Percentiles rank a stretch among this genome's conserved stretches.
Conservation (phyloP, 1,140 invertebrate genomes). For the Parapsyche elsis region DNA sequence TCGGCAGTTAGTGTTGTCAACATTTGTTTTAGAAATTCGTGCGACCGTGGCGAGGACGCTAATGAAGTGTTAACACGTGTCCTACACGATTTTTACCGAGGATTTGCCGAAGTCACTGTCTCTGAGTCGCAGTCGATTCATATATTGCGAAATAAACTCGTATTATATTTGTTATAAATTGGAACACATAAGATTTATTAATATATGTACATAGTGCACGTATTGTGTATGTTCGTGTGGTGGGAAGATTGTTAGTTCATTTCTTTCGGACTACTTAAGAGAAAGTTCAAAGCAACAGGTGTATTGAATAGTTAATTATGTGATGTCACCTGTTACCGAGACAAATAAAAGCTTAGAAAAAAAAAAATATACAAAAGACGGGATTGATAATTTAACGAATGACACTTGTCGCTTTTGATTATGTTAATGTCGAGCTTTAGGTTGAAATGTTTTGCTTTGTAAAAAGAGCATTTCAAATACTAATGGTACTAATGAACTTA, state of each 20-base stretch:
- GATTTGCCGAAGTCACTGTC: no score
- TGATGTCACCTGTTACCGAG: conserved; percentile 8
- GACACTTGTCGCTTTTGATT: not conserved
- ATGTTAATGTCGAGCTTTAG: not conserved
- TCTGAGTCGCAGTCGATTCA: no score
- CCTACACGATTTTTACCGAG: conserved; percentile 12
- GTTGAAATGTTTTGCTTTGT: no score
- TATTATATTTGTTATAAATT: no score
- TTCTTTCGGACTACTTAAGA: not conserved
- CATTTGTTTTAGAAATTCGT: conserved; percentile 30
- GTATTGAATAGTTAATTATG: conserved; percentile 14
- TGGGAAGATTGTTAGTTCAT: no score
- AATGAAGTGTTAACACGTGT: conserved; percentile 53
- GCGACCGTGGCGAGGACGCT: conserved; percentile 18
- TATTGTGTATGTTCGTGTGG: no score
- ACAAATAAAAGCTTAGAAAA: not conserved
- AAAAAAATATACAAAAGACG: not conserved
- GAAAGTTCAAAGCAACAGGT: conserved; percentile 1
- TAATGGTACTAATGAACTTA: no score
- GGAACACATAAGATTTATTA: no score
- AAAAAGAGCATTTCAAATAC: no score
- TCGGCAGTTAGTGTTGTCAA: conserved; percentile 13
- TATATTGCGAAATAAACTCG: no score
- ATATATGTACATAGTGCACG: no score
- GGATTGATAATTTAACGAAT: not conserved